Evolutionary conservation across 2,797 vertebrate genomes (phyloP), one percentile per base, ranked within the genome.

Genomic region (Alauda arvensis): DNA sequence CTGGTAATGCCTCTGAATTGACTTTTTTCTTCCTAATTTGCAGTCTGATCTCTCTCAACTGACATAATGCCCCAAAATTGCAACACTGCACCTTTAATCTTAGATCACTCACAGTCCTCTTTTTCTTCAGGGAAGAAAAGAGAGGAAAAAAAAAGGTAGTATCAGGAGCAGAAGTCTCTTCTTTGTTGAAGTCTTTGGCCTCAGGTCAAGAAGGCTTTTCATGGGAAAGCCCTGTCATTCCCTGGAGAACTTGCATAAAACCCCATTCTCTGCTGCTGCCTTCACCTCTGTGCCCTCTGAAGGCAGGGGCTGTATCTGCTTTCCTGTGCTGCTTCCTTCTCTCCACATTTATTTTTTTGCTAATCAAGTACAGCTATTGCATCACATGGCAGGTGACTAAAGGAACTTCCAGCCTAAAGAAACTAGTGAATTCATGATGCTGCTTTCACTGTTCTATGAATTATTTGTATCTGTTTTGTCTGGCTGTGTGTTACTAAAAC

Each of bases 121-220:
- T 78, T 88, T 84, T 77, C 90, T 88, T 92, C 72, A 68, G 45
- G 70, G 59, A 80, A 87, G 70, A 75, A 83, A 55, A 62, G 16
- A n/a, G 12, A 31, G 12, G 12, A 2, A 0, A 3, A 0, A 3
- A 67, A 83, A 51, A 52, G 4, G 59, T 33, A 83, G 31, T 48
- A 88, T 77, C 49, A 55, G 78, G 78, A 91, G 61, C 61, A 92
- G 90, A 80, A 90, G 76, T 75, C 55, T 88, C 49, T 24, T 75
- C 89, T 93, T 93, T 94, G 72, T 85, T 80, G 66, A 91, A 90
- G 87, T 52, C 51, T 88, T 88, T 91, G 78, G 90, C 93, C 92
- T 77, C 34, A 2, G 84, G 88, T 92, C 90, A 95, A 85, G 90
- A 28, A 40, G 37, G 66, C 51, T 90, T 92, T 93, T 85, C 82